Percentiles rank a stretch among this genome's conserved stretches.
These are phyloP conservation scores for Leucoraja ocellata DNA, from an alignment of 2,797 vertebrate genomes.

Conservation along the genomic window DNA sequence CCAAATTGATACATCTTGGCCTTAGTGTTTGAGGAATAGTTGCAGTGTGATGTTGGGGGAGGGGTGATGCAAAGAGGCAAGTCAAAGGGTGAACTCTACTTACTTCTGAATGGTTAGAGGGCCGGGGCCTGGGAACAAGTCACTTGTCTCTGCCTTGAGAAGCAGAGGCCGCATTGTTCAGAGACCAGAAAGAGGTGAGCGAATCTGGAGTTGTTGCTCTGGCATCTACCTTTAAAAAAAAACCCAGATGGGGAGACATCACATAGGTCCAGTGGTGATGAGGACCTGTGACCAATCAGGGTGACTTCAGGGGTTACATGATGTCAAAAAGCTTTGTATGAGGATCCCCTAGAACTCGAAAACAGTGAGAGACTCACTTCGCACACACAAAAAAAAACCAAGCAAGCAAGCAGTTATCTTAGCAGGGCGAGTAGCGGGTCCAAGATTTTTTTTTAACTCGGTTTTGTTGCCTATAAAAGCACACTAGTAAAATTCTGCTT, in stretches of 20 bases:
- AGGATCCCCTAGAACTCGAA: background rate
- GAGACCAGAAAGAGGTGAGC: too few relatives aligned
- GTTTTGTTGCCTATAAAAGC: too few relatives aligned
- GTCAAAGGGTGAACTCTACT: background rate
- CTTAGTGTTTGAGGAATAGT: background rate
- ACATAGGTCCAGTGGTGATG: background rate
- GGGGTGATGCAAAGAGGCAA: background rate
- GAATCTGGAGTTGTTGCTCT: background rate
- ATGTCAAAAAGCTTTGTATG: background rate
- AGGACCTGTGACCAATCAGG: background rate
- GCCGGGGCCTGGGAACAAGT: background rate
- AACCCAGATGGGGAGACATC: background rate
- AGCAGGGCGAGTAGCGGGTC: background rate
- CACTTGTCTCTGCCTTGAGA: background rate
- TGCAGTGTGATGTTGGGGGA: background rate
- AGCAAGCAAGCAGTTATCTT: slow-evolving; percentile 1
- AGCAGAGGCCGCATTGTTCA: background rate
- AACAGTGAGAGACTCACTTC: background rate
- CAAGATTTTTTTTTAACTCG: background rate
- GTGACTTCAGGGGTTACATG: background rate
- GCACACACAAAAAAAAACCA: background rate
- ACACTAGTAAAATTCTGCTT: background rate
- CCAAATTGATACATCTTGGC: background rate
- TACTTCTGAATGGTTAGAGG: background rate
- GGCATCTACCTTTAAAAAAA: background rate